phyloP scores from a whole-genome alignment of 2,113 vertebrate species.

The Morone saxatilis region DNA sequence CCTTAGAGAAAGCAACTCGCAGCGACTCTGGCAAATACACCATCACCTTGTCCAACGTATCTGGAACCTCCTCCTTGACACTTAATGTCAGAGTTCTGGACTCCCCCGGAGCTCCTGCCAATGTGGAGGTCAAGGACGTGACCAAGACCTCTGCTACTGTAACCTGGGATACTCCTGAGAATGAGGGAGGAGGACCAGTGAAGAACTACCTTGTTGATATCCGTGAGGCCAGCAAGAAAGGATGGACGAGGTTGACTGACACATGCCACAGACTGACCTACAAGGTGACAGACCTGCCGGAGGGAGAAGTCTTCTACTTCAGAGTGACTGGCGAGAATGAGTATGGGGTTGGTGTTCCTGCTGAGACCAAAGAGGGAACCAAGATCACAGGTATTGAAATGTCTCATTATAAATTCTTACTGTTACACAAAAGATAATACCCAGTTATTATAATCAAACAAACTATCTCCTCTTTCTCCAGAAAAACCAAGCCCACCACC shows the following conservation, averaged over 20 bases:
- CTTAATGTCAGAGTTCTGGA: constrained; percentile 96
- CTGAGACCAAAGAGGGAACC: constrained; percentile 93
- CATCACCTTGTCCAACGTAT: constrained; percentile 90
- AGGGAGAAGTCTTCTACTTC: constrained; percentile 95
- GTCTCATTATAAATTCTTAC: too few relatives aligned
- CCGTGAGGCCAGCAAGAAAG: constrained; percentile 97
- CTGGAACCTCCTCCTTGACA: constrained; percentile 90
- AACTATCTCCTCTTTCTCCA: constrained; percentile 67
- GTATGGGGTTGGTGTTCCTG: constrained; percentile 90
- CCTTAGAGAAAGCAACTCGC: constrained; percentile 95
- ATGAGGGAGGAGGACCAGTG: constrained; percentile 95
- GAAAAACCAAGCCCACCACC: constrained; percentile 98
- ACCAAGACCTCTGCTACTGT: constrained; percentile 92
- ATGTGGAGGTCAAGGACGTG: constrained; percentile 89
- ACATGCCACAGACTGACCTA: constrained; percentile 94
- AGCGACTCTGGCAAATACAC: constrained; percentile 96
- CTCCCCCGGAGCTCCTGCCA: constrained; percentile 92
- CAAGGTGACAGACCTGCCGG: constrained; percentile 91
- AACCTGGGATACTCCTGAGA: constrained; percentile 97
- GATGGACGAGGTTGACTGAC: constrained; percentile 94
- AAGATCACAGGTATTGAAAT: constrained; percentile 93
- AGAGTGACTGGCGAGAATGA: constrained; percentile 97
- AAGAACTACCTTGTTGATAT: constrained; percentile 97
- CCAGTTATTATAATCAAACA: background rate
- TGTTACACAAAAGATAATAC: background rate